Evolutionary conservation across 2,113 vertebrate species (phyloP).

Genomic region (Cyphomyrus plagiostoma): DNA sequence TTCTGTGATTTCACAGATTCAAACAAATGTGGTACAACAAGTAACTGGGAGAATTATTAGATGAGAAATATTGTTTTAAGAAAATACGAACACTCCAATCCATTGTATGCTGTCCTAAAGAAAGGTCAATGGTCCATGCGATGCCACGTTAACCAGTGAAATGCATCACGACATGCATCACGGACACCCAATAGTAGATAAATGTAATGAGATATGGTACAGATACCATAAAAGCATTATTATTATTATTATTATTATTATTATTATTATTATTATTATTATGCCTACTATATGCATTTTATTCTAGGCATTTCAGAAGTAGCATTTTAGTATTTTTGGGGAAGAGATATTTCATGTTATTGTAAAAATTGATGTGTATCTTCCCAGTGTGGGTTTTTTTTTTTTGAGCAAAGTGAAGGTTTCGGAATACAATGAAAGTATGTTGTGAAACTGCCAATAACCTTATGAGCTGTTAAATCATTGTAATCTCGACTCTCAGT

Average conservation of each 20-base stretch:
- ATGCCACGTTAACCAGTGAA: background rate
- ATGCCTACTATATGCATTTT: background rate
- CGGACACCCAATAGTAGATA: background rate
- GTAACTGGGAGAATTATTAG: background rate
- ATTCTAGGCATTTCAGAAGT: background rate
- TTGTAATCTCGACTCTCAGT: constrained; percentile 12
- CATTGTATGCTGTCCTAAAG: background rate
- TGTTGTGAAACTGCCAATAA: background rate
- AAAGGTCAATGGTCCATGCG: background rate
- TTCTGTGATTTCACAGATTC: background rate
- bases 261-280: background rate
- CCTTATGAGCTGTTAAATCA: background rate
- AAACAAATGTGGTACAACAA: background rate
- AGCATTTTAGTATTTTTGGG: background rate
- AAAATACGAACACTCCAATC: background rate
- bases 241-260: background rate
- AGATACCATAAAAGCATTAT: background rate
- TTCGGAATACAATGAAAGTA: background rate
- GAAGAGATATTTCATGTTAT: background rate
- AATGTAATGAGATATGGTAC: background rate
- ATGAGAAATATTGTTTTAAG: background rate
- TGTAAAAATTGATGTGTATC: background rate
- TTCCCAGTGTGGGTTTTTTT: background rate
- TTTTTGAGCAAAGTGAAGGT: background rate
- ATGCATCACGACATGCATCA: background rate